These are phyloP conservation scores for Platerodrilus igneus DNA, from an alignment of 2,888 invertebrate species.

Conservation along the genomic window DNA sequence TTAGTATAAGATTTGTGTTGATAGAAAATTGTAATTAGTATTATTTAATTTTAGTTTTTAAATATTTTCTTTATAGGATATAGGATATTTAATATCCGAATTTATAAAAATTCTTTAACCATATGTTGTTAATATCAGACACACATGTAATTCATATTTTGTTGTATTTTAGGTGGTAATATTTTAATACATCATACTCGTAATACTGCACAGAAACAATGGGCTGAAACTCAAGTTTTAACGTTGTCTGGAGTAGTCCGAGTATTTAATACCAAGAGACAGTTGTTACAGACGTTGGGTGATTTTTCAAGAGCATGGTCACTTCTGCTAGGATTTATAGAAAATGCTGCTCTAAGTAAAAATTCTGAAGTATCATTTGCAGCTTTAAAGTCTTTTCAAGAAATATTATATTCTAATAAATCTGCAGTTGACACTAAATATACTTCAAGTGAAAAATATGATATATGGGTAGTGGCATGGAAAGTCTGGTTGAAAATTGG, in stretches of 20 bases:
- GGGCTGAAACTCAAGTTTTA: constrained; percentile 96
- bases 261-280: constrained; percentile 87
- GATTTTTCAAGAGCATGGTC: constrained; percentile 95
- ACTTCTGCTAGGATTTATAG: constrained; percentile 87
- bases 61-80: too few relatives aligned
- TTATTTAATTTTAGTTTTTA: too few relatives aligned
- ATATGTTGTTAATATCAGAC: too few relatives aligned
- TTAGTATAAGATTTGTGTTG: too few relatives aligned
- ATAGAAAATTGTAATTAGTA: too few relatives aligned
- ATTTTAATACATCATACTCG: constrained; percentile 97
- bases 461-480: constrained; percentile 80
- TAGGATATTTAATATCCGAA: too few relatives aligned
- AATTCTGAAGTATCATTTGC: constrained; percentile 96
- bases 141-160: too few relatives aligned
- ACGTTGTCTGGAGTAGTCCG: constrained; percentile 88
- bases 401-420: constrained; percentile 73
- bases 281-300: constrained; percentile 74
- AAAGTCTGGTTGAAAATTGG: constrained; percentile 86
- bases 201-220: constrained; percentile 98
- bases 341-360: constrained; percentile 84
- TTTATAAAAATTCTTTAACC: too few relatives aligned
- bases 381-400: constrained; percentile 94
- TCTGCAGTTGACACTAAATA: constrained; percentile 45
- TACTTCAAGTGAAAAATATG: constrained; percentile 48
- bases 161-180: constrained; percentile 68